Percentiles rank a stretch among this genome's conserved stretches.
phyloP scores from a whole-genome alignment of 2,797 vertebrate genomes.

The Odontamblyopus lacepedii region DNA sequence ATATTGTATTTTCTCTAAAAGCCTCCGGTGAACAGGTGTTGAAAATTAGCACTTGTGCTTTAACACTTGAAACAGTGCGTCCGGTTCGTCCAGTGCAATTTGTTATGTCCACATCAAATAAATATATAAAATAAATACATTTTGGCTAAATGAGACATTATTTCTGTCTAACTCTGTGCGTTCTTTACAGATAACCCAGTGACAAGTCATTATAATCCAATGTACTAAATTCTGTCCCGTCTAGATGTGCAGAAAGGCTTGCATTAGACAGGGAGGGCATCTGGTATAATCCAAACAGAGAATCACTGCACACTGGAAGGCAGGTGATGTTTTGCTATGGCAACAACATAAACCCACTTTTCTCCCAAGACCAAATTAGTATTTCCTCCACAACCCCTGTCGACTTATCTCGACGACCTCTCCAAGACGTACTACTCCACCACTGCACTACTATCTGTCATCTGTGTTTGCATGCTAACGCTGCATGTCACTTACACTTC shows the following conservation, averaged over 20 bases:
- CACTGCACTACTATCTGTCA: slow-evolving; percentile 11
- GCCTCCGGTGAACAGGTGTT: too few species aligned
- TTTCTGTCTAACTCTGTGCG: too few species aligned
- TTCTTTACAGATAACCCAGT: too few species aligned
- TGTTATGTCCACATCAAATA: too few species aligned
- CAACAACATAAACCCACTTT: not conserved
- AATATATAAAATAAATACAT: too few species aligned
- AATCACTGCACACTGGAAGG: not conserved
- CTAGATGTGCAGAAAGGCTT: not conserved
- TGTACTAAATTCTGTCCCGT: not conserved
- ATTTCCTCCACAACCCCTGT: not conserved
- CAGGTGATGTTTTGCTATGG: not conserved
- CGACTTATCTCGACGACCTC: not conserved
- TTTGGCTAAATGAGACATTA: too few species aligned
- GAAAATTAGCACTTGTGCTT: too few species aligned
- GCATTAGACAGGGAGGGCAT: not conserved
- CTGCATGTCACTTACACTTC: slow-evolving; percentile 16
- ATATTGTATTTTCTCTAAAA: too few species aligned
- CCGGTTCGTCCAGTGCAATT: too few species aligned
- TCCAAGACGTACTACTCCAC: not conserved
- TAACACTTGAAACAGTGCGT: too few species aligned
- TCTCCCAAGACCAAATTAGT: slow-evolving; percentile 5
- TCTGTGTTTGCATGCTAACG: slow-evolving; percentile 15
- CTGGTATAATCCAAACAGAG: not conserved
- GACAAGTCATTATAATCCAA: too few species aligned